Conservation (phyloP, 2,797 vertebrate genomes). For the Poeciliopsis paucimaculata region DNA sequence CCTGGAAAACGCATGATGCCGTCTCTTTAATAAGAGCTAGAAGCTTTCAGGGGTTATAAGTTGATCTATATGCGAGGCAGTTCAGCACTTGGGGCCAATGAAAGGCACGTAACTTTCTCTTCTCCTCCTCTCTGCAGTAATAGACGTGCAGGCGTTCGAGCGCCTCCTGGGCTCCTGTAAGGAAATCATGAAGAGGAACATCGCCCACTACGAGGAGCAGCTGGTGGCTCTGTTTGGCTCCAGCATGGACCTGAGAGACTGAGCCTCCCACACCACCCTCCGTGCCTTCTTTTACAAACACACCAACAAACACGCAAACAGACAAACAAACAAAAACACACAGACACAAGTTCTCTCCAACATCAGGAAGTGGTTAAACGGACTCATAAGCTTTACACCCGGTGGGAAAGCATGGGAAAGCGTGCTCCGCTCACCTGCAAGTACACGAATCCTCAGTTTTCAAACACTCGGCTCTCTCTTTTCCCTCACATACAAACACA, state of each 20-base stretch:
- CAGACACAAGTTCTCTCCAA: constrained; percentile 45
- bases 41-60: not conserved
- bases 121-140: constrained; percentile 81
- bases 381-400: constrained; percentile 62
- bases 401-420: constrained; percentile 47
- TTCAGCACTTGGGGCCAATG: not conserved
- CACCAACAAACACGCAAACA: constrained; percentile 46
- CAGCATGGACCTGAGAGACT: constrained; percentile 96
- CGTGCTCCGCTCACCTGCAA: constrained; percentile 42
- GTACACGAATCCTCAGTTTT: constrained; percentile 38
- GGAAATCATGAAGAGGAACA: constrained; percentile 99
- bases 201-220: constrained; percentile 96
- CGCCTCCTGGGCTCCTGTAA: constrained; percentile 97
- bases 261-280: constrained; percentile 76
- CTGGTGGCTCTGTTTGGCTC: constrained; percentile 98
- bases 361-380: constrained; percentile 49
- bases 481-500: constrained; percentile 14
- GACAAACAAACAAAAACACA: constrained; percentile 50
- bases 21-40: not conserved
- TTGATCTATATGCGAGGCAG: not conserved
- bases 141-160: constrained; percentile 98
- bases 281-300: constrained; percentile 81
- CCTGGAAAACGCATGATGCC: too few relatives aligned
- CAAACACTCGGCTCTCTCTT: constrained; percentile 18
- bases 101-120: not conserved